Evolutionary conservation across 2,797 vertebrate genomes (phyloP), one percentile per base, ranked within the genome.

Genomic region (Odontamblyopus lacepedii): DNA sequence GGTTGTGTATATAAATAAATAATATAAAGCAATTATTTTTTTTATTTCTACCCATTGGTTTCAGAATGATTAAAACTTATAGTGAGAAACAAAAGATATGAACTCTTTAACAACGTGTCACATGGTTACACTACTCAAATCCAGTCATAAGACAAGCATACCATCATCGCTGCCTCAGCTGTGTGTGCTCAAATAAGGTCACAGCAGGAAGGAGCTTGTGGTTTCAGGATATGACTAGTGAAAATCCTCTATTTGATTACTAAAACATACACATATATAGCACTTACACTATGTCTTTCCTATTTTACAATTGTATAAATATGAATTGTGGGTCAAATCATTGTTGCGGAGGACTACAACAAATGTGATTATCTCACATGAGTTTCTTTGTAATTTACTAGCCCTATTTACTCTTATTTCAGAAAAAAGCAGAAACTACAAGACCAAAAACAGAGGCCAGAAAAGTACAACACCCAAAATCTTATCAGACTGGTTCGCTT

Each of bases 141-240:
- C 56, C 62, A 68, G 83, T 92, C 92, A 93, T 74, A 82, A 76
- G 91, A 87, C 79, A 82, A 72, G 71, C 66, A 85, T 87, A 85
- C 79, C 75, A 74, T 44, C 41, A 72, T 62, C 23, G 23, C 48
- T 30, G 29, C 13, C 55, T 62, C 70, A 56, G 35, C 7, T 26
- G 23, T 48, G 63, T 18, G 70, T 61, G 56, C 60, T 63, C 61
- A 27, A 41, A 64, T 30, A 63, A 44, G 11, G 51, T 67, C 13
- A 62, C 29, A 69, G 57, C 67, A 41, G 73, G 66, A 80, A 76
- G 63, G 2, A 0, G n/a, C 51, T 26, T 0, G 13, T 0, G 19
- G 4, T 26, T n/a, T 13, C 12, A 44, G 35, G 30, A 11, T 38
- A 63, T 63, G 32, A 35, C 18, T 4, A 9, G 7, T 63, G 18